Evolutionary conservation across 2,888 invertebrate species (phyloP), one percentile per base, ranked within the genome.

Genomic region (Synanthedon andrenaeformis): DNA sequence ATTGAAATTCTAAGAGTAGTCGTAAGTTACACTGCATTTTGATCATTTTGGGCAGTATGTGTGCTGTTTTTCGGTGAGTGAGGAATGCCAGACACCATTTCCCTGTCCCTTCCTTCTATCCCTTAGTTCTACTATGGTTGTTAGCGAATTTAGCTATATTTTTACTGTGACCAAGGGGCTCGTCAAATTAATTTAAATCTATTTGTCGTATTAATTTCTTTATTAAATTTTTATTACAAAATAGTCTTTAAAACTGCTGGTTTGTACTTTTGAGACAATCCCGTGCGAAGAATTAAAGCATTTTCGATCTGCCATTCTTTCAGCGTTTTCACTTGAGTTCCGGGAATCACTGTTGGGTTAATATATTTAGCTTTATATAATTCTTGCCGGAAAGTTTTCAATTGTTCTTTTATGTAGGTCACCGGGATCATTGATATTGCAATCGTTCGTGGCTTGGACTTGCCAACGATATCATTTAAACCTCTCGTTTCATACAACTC

Each of bases 261-360:
- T 59, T 66, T 66, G 2, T 69, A 57, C n/a, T 59, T 52, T 3
- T 77, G 57, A 48, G 64, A 54, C 19, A 63, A 6, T 11, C 61
- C 62, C 12, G 49, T 57, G 1, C 63, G 54, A 4, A 61, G 58
- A 42, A 58, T 61, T 50, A 84, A 59, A 0, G 78, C 77, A 52
- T 63, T 69, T 3, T 74, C 70, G 58, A 86, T 78, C 60, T 85
- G 86, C 86, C 86, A 85, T 60, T 86, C 86, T 49, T 81, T 70
- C 42, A 85, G 53, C 0, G 79, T 82, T 54, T 68, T 71, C n/a
- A 83, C 75, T 58, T 70, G 66, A 2, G 78, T 80, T 1, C 86
- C 86, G 0, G 86, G 86, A 1, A 86, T 66, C 1, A 71, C 59
- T 52, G 75, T 72, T 3, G 69, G 61, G 54, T 82, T 70, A 0